Base-by-base conservation (phyloP, 2,113 vertebrate genomes). In the Cebus imitator region DNA sequence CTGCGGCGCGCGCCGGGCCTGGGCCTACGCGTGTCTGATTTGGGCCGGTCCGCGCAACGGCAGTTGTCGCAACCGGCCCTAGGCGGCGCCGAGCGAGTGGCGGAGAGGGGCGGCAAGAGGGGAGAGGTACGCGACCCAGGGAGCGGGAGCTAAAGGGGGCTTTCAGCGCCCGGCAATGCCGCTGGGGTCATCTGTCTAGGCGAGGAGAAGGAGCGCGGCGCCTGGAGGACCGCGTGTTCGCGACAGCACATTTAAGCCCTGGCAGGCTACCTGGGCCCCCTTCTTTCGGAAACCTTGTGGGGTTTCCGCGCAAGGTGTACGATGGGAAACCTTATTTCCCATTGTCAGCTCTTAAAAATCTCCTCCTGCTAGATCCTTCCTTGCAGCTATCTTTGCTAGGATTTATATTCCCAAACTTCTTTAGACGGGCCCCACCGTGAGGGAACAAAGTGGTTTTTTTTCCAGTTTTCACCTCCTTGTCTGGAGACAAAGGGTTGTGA, bases 211-310 rank as follows among this genome's bases (percentile, higher is more conserved):
- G 13, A 66, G 37, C 90, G 0, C 23, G 32, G 68, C 32, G 8
- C 32, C 55, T 8, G 1, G 45, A 35, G 20, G 48, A 25, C 61
- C 70, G 6, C 2, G 27, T 7, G 27, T 52, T 70, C 9, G 48
- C 21, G 11, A 16, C 32, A 2, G 27, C 72, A 0, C 21, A 0
- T 0, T 43, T 20, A 12, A 13, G 32, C n/a, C 30, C 12, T 7
- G 25, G 72, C 75, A 7, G 27, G 43, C 11, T 35, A 1, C n/a
- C 2, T 0, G 16, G 76, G 43, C 10, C 17, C 18, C 18, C 4
- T 21, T 30, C 37, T 58, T 75, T 23, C 0, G 35, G 50, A 80
- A 52, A 40, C 40, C 23, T n/a, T 23, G 66, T 0, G 21, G 37
- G 52, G 57, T 58, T 23, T 58, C 57, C 57, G 23, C 21, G 21